Evolutionary conservation across 1,140 invertebrate species (phyloP).

Genomic region (Phymastichus coffea): DNA sequence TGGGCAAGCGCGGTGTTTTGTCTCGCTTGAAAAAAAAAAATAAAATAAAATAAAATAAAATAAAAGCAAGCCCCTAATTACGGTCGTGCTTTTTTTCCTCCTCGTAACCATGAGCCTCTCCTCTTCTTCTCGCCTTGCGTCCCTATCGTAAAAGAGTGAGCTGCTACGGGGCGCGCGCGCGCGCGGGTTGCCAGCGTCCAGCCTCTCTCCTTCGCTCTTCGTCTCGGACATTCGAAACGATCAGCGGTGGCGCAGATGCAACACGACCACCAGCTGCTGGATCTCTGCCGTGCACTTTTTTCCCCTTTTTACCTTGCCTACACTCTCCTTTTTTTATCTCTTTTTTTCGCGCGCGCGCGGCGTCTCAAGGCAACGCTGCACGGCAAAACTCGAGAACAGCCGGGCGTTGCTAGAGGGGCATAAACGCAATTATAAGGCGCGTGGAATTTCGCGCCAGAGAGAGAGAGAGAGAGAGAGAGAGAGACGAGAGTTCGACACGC

Average conservation of each 20-base stretch:
- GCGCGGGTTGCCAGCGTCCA: background rate
- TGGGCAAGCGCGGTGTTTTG: too few relatives aligned
- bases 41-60: too few relatives aligned
- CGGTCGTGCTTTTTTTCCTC: too few relatives aligned
- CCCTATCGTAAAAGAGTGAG: too few relatives aligned
- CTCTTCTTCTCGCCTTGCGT: too few relatives aligned
- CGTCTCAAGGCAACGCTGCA: too few relatives aligned
- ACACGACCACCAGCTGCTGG: conserved; percentile 26
- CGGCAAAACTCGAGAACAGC: background rate
- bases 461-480: background rate
- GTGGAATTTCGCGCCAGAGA: conserved; percentile 16
- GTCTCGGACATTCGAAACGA: conserved; percentile 14
- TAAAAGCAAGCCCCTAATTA: too few relatives aligned
- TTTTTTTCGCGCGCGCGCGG: too few relatives aligned
- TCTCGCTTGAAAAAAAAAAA: too few relatives aligned
- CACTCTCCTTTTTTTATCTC: background rate
- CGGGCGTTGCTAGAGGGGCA: background rate
- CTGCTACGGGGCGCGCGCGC: too few relatives aligned
- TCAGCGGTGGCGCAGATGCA: background rate
- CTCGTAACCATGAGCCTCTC: too few relatives aligned
- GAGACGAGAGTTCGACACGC: background rate
- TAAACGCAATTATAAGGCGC: conserved; percentile 16
- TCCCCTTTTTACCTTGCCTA: background rate
- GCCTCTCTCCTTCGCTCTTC: too few relatives aligned
- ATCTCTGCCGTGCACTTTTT: background rate